A percentile compares a stretch with the other conserved stretches of the same genome.
phyloP scores from a whole-genome alignment of 2,797 vertebrate species.

The Apogon talboti region DNA sequence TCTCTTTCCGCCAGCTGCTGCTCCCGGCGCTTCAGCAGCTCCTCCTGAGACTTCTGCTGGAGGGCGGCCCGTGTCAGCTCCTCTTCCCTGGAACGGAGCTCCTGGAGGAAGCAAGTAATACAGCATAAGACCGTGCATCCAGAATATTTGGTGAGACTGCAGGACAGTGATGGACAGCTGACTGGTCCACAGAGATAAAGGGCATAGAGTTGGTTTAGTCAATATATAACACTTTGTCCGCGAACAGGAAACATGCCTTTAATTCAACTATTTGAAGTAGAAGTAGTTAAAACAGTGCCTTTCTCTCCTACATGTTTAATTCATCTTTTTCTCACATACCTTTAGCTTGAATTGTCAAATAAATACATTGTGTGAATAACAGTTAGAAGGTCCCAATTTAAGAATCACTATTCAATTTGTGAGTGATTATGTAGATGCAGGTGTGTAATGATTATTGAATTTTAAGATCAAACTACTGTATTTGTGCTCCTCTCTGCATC shows the following conservation, averaged over 20 bases:
- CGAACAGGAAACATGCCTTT: too few relatives aligned
- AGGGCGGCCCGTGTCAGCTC: slow-evolving; percentile 91
- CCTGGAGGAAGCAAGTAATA: slow-evolving; percentile 74
- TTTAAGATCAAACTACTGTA: too few relatives aligned
- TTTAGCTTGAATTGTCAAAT: too few relatives aligned
- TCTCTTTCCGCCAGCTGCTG: slow-evolving; percentile 93
- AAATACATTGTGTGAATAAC: too few relatives aligned
- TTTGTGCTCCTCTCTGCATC: too few relatives aligned
- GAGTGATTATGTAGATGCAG: not conserved
- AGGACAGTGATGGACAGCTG: not conserved
- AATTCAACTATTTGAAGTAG: too few relatives aligned
- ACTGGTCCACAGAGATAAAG: too few relatives aligned
- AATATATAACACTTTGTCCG: too few relatives aligned
- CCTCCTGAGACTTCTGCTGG: slow-evolving; percentile 96
- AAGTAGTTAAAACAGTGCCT: too few relatives aligned
- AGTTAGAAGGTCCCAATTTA: too few relatives aligned
- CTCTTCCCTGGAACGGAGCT: slow-evolving; percentile 94
- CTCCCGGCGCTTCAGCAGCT: slow-evolving; percentile 90
- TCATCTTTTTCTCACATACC: not conserved
- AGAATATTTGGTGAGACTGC: not conserved
- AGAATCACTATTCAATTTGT: not conserved
- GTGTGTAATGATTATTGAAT: not conserved
- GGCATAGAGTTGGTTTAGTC: too few relatives aligned
- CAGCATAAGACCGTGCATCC: not conserved
- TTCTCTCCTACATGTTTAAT: too few relatives aligned